A percentile compares a stretch with the other conserved stretches of the same genome.
Conservation (phyloP, 2,113 vertebrate species). For the Plectropomus leopardus region DNA sequence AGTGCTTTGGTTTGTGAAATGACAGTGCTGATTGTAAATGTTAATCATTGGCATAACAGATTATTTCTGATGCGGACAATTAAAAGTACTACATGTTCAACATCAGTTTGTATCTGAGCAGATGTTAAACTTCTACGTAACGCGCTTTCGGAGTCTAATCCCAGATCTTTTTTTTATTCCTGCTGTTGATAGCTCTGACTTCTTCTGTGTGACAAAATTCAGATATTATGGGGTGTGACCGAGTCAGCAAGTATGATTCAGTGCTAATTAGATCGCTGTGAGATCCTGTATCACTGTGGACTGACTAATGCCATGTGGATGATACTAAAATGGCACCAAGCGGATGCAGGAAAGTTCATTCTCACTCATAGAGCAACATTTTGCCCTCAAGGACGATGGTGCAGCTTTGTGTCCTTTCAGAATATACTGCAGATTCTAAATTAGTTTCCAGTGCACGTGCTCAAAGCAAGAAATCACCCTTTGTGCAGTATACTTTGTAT, state of each 20-base stretch:
- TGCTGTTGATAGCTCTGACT: slow-evolving; percentile 22
- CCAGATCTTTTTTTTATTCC: background rate
- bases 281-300: slow-evolving; percentile 29
- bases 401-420: slow-evolving; percentile 19
- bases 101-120: background rate
- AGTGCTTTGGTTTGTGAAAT: background rate
- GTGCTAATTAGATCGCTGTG: slow-evolving; percentile 58
- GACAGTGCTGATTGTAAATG: background rate
- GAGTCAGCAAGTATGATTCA: slow-evolving; percentile 44
- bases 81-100: background rate
- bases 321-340: slow-evolving; percentile 20
- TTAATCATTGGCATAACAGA: too few relatives aligned
- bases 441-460: background rate
- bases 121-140: background rate
- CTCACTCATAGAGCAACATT: slow-evolving; percentile 23
- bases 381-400: slow-evolving; percentile 14
- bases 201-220: background rate
- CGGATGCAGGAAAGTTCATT: slow-evolving; percentile 18
- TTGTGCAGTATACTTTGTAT: slow-evolving; percentile 17
- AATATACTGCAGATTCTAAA: slow-evolving; percentile 35
- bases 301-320: slow-evolving; percentile 37
- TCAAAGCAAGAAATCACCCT: background rate
- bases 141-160: background rate
- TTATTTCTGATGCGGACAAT: background rate
- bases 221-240: slow-evolving; percentile 10